phyloP scores from a whole-genome alignment of 2,113 vertebrate species.

The Paralichthys olivaceus region DNA sequence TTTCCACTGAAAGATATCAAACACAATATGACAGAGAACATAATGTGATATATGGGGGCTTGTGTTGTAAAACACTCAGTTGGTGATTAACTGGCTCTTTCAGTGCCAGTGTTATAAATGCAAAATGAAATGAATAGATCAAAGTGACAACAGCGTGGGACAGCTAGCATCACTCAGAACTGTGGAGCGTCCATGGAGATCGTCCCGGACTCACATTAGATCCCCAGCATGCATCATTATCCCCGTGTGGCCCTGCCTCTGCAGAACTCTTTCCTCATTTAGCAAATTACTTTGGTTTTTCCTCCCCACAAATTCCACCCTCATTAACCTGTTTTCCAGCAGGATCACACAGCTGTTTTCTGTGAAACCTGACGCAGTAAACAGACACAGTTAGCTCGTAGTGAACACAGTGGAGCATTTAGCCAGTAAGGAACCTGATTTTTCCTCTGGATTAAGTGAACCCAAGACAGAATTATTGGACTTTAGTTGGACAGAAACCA shows the following conservation, averaged over 20 bases:
- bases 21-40: too few species aligned
- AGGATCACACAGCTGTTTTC: not conserved
- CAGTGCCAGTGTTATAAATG: not conserved
- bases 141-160: not conserved
- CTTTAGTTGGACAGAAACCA: not conserved
- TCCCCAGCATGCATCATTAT: not conserved
- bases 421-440: not conserved
- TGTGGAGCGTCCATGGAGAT: not conserved
- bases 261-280: not conserved
- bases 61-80: not conserved
- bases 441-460: not conserved
- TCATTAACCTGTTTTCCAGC: not conserved
- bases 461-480: not conserved
- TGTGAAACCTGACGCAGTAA: not conserved
- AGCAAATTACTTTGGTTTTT: not conserved
- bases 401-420: not conserved
- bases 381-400: not conserved
- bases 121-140: not conserved
- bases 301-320: not conserved
- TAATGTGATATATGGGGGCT: too few species aligned
- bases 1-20: too few species aligned
- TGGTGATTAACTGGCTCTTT: not conserved
- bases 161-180: not conserved
- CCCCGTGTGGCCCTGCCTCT: not conserved
- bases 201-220: not conserved